Conservation (phyloP, 1,140 invertebrate genomes). For the Hyposmocoma kahamanoa region DNA sequence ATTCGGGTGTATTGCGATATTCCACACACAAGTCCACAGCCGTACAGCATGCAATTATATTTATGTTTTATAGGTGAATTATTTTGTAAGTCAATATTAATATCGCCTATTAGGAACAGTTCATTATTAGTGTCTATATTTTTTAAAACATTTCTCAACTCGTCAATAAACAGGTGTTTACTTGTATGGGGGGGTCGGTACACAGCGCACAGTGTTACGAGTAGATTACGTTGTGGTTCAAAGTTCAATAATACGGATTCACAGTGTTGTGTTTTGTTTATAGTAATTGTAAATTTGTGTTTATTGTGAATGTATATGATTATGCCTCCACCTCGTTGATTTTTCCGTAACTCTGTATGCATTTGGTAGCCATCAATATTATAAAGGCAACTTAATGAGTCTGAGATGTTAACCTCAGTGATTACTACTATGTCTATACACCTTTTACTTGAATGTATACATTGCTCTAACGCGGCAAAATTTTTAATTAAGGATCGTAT, state of each 20-base stretch:
- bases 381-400: not conserved
- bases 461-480: not conserved
- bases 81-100: conserved; percentile 1
- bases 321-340: not conserved
- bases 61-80: conserved; percentile 7
- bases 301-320: not conserved
- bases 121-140: not conserved
- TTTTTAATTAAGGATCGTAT: not conserved
- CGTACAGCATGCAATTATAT: conserved; percentile 1
- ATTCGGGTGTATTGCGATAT: conserved; percentile 15
- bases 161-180: conserved; percentile 2
- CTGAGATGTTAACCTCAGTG: not conserved
- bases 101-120: not conserved
- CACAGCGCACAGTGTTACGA: not conserved
- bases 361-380: not conserved
- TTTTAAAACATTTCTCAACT: not conserved
- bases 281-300: not conserved
- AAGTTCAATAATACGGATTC: not conserved
- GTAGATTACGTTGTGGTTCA: not conserved
- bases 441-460: not conserved
- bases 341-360: not conserved
- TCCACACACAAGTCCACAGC: conserved; percentile 14
- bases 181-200: conserved; percentile 1
- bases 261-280: not conserved
- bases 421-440: not conserved